These are phyloP conservation scores for Menidia beryllina DNA, from an alignment of 2,113 vertebrate genomes.

Conservation along the genomic window DNA sequence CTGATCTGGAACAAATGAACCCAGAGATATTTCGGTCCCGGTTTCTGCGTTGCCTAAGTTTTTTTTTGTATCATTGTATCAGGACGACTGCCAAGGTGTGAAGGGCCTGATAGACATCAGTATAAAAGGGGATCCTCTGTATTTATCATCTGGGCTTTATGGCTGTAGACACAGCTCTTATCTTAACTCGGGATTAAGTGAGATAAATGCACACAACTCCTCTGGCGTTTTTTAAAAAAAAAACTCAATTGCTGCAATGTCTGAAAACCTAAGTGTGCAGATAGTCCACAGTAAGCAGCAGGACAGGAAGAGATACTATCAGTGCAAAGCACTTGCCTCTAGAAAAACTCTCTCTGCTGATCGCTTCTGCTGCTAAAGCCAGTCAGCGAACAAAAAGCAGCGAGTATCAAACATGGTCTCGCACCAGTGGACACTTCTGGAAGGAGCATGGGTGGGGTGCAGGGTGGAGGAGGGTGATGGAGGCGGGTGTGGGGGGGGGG, in stretches of 20 bases:
- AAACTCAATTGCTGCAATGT: conserved; percentile 38
- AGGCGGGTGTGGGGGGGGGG: conserved; percentile 13
- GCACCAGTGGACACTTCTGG: conserved; percentile 58
- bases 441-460: conserved; percentile 12
- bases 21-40: conserved; percentile 27
- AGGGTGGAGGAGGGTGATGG: conserved; percentile 10
- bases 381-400: conserved; percentile 42
- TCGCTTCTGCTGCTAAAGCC: conserved; percentile 36
- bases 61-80: neutral
- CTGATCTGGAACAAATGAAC: conserved; percentile 54
- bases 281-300: conserved; percentile 9
- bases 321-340: conserved; percentile 33
- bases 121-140: conserved; percentile 47
- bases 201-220: conserved; percentile 38
- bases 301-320: conserved; percentile 41
- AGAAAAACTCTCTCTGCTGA: conserved; percentile 47
- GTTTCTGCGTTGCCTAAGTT: conserved; percentile 12
- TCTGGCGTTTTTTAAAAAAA: conserved; percentile 12
- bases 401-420: conserved; percentile 55
- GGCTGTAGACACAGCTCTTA: conserved; percentile 57
- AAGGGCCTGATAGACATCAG: conserved; percentile 33
- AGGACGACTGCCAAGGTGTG: conserved; percentile 34
- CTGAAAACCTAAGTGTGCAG: conserved; percentile 24
- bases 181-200: conserved; percentile 68
- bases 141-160: conserved; percentile 55